phyloP scores from a whole-genome alignment of 1,140 invertebrate species.

The Melanaphis sacchari region DNA sequence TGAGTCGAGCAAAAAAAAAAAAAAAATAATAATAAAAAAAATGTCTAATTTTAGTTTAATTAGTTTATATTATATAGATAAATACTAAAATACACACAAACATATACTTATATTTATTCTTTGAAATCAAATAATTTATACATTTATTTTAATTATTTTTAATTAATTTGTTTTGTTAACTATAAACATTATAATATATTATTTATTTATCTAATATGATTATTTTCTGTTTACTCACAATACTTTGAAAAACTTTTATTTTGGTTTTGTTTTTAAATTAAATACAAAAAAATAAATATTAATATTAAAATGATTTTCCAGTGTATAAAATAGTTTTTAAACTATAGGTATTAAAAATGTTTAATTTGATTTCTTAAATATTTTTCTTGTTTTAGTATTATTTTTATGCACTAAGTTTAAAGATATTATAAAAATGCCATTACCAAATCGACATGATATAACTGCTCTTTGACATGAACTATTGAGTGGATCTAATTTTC shows the following conservation, averaged over 20 bases:
- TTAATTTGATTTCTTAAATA: background rate
- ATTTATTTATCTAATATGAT: background rate
- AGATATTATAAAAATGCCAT: slow-evolving; percentile 23
- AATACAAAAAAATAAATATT: background rate
- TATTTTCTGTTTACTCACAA: background rate
- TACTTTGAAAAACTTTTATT: background rate
- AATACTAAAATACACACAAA: background rate
- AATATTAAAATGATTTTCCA: background rate
- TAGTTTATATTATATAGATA: background rate
- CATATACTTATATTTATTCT: background rate
- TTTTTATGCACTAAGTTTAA: background rate
- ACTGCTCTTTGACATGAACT: background rate
- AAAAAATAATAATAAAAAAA: background rate
- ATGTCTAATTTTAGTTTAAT: background rate
- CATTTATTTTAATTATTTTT: background rate
- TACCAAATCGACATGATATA: slow-evolving; percentile 34
- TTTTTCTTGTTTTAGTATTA: background rate
- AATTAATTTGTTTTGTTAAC: background rate
- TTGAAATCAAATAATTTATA: background rate
- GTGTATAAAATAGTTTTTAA: background rate
- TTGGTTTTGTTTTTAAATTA: background rate
- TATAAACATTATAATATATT: background rate
- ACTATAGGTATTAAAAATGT: too few species aligned
- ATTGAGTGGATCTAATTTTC: slow-evolving; percentile 22
- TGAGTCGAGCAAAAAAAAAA: background rate